These are phyloP conservation scores for Alexandromys fortis DNA, from an alignment of 2,113 vertebrate species.

Conservation along the genomic window DNA sequence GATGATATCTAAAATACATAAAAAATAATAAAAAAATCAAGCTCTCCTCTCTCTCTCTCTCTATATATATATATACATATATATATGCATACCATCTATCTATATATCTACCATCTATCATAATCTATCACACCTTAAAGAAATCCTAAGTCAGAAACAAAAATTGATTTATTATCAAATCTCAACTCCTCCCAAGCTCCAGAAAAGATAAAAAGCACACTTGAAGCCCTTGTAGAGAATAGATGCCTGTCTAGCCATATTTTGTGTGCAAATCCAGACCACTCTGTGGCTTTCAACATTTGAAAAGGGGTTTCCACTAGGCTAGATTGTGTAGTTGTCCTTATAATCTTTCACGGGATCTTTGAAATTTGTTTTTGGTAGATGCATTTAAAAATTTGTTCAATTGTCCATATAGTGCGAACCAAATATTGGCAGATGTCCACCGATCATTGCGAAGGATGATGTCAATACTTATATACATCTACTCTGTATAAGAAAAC, in stretches of 20 bases:
- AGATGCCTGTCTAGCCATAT: too few species aligned
- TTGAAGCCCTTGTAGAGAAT: fast-evolving
- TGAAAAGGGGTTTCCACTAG: background rate
- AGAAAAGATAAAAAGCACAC: background rate
- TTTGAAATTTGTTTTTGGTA: background rate
- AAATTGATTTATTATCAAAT: background rate
- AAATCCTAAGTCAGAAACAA: background rate
- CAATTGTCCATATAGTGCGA: background rate
- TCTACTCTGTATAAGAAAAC: background rate
- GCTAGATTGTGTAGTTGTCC: background rate
- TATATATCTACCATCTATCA: background rate
- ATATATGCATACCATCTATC: background rate
- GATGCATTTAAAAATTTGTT: background rate
- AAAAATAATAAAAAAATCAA: background rate
- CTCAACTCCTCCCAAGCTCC: background rate
- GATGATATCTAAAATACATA: too few species aligned
- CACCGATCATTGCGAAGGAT: background rate
- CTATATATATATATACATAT: background rate
- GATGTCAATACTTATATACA: fast-evolving
- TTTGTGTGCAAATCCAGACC: background rate
- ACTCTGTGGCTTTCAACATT: background rate
- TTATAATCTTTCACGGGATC: background rate
- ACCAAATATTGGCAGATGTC: background rate
- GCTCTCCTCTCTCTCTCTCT: background rate
- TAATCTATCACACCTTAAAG: background rate